Conservation (phyloP, 2,113 vertebrate species). For the Orcinus orca region DNA sequence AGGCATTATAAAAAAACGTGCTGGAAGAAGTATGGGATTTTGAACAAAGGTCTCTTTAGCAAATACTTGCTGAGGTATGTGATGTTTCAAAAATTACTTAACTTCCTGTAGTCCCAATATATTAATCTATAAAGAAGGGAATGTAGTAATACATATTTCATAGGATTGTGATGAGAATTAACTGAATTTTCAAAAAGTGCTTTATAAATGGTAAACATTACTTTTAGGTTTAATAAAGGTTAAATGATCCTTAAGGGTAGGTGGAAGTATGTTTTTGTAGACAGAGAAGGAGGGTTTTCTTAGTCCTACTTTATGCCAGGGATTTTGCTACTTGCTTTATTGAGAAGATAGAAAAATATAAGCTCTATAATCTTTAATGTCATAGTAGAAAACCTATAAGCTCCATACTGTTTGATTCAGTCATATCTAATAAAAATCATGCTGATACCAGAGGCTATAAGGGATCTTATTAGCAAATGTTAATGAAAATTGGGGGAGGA, state of each 20-base stretch:
- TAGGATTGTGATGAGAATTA: conserved; percentile 43
- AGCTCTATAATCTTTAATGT: conserved; percentile 16
- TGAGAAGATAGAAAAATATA: conserved; percentile 37
- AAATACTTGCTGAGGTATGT: conserved; percentile 24
- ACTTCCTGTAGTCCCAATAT: neutral
- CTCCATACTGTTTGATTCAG: neutral
- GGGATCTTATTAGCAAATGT: neutral
- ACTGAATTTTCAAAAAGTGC: conserved; percentile 43
- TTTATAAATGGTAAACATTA: conserved; percentile 42
- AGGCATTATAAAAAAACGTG: neutral
- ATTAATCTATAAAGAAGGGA: neutral
- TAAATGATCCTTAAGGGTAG: conserved; percentile 42
- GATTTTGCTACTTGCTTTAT: conserved; percentile 36
- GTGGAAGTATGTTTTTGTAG: conserved; percentile 10
- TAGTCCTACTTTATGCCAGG: neutral
- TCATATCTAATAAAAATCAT: conserved; percentile 15
- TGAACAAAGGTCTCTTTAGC: neutral
- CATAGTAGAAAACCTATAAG: conserved; percentile 34
- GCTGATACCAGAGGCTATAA: neutral
- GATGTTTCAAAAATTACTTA: conserved; percentile 33
- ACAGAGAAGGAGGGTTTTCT: neutral
- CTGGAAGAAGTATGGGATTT: neutral
- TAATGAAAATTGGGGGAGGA: neutral
- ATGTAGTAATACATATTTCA: conserved; percentile 35
- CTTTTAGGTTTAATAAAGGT: conserved; percentile 46